Evolutionary conservation across 2,888 invertebrate species (phyloP).

Genomic region (Dynastes grantii): DNA sequence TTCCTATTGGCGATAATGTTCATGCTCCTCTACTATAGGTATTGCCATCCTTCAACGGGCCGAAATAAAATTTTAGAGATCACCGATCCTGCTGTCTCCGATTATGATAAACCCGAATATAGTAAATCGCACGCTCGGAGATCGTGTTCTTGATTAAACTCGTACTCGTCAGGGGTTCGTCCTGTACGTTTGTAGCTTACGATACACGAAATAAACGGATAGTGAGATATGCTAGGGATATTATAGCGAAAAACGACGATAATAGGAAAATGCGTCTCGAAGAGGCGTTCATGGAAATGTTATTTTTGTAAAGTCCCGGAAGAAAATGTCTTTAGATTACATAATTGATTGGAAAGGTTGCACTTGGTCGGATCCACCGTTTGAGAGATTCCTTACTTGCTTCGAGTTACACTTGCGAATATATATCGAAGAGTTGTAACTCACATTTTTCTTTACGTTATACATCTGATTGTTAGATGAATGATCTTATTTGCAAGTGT

Average conservation of each 20-base stretch:
- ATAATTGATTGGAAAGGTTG: not conserved
- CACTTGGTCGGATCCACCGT: slow-evolving; percentile 12
- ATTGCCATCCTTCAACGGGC: slow-evolving; percentile 68
- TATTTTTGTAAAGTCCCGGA: slow-evolving; percentile 37
- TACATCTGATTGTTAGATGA: too few relatives aligned
- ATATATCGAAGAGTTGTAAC: not conserved
- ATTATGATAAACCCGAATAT: slow-evolving; percentile 66
- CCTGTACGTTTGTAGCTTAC: slow-evolving; percentile 2
- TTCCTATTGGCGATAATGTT: slow-evolving; percentile 68
- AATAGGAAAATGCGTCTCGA: slow-evolving; percentile 12
- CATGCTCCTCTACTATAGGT: slow-evolving; percentile 69
- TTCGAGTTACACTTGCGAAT: slow-evolving; percentile 37
- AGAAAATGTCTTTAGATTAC: not conserved
- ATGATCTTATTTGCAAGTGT: slow-evolving; percentile 39
- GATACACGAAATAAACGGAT: not conserved
- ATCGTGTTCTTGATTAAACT: slow-evolving; percentile 54
- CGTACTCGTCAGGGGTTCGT: not conserved
- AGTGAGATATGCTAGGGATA: slow-evolving; percentile 36
- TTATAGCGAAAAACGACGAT: slow-evolving; percentile 17
- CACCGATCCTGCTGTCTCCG: slow-evolving; percentile 62
- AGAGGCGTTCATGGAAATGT: slow-evolving; percentile 24
- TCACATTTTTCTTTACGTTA: too few relatives aligned
- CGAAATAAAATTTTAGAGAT: slow-evolving; percentile 63
- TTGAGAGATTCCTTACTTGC: not conserved
- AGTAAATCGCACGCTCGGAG: slow-evolving; percentile 66